These are phyloP conservation scores for Carettochelys insculpta DNA, from an alignment of 2,113 vertebrate genomes.

Conservation along the genomic window DNA sequence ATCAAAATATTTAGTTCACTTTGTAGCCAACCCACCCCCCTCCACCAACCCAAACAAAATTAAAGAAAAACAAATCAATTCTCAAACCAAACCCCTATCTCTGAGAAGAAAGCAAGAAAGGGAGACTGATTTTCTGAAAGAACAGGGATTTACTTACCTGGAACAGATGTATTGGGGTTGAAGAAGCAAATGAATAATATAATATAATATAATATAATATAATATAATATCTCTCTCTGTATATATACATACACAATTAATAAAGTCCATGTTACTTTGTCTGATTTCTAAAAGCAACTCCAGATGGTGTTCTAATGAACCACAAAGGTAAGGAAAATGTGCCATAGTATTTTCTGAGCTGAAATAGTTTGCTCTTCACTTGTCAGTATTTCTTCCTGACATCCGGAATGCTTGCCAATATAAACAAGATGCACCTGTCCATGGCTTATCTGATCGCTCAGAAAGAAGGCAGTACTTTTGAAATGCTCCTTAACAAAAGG, in stretches of 20 bases:
- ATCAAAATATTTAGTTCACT: background rate
- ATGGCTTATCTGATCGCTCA: background rate
- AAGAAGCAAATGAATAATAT: background rate
- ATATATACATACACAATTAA: background rate
- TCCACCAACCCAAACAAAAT: background rate
- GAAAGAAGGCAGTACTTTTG: constrained; percentile 36
- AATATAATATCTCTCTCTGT: too few species aligned
- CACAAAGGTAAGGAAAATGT: constrained; percentile 5
- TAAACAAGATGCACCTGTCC: constrained; percentile 63
- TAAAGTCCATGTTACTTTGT: background rate
- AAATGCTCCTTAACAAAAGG: constrained; percentile 18
- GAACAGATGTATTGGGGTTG: background rate
- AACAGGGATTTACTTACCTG: background rate
- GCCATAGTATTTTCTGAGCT: background rate
- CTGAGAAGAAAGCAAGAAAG: background rate
- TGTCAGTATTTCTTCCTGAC: constrained; percentile 18
- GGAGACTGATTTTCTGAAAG: background rate
- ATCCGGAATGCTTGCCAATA: constrained; percentile 47
- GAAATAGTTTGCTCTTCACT: constrained; percentile 32
- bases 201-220: too few species aligned
- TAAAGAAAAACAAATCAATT: background rate
- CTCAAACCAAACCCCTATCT: background rate
- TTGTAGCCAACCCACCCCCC: background rate
- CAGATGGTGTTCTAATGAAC: constrained; percentile 15
- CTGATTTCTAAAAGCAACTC: constrained; percentile 18